A percentile compares a stretch with the other conserved stretches of the same genome.
These are phyloP conservation scores for Pseudorasbora parva DNA, from an alignment of 2,113 vertebrate genomes.

Conservation along the genomic window DNA sequence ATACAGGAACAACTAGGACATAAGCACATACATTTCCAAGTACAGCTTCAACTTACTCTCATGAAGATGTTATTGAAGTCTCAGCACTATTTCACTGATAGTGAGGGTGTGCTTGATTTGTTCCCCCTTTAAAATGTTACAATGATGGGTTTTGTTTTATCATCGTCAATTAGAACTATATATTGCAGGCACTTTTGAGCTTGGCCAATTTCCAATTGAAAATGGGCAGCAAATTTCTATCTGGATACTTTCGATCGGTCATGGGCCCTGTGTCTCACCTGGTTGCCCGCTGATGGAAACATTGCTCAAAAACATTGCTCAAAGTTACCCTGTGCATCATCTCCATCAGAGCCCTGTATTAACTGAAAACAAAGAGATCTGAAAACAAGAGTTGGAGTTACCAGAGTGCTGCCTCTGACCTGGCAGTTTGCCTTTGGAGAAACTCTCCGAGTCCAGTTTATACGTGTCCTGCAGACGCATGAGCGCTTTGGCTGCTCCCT, in stretches of 20 bases:
- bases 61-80: not conserved
- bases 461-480: slow-evolving; percentile 98
- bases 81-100: not conserved
- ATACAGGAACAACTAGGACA: not conserved
- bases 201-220: no score
- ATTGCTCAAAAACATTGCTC: no score
- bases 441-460: slow-evolving; percentile 88
- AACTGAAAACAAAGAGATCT: not conserved
- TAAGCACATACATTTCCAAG: not conserved
- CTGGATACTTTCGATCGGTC: no score
- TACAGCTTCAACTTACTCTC: not conserved
- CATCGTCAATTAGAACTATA: no score
- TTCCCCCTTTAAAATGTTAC: not conserved
- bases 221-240: no score
- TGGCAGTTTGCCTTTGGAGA: slow-evolving; percentile 89
- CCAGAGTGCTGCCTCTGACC: slow-evolving; percentile 69
- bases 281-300: no score
- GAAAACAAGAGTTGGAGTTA: slow-evolving; percentile 8
- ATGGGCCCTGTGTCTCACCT: no score
- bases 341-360: not conserved
- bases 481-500: slow-evolving; percentile 90
- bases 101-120: not conserved
- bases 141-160: not conserved
- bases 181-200: no score
- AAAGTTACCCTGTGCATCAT: no score